Base-by-base conservation (phyloP, 2,113 vertebrate genomes). In the Cheirogaleus medius region DNA sequence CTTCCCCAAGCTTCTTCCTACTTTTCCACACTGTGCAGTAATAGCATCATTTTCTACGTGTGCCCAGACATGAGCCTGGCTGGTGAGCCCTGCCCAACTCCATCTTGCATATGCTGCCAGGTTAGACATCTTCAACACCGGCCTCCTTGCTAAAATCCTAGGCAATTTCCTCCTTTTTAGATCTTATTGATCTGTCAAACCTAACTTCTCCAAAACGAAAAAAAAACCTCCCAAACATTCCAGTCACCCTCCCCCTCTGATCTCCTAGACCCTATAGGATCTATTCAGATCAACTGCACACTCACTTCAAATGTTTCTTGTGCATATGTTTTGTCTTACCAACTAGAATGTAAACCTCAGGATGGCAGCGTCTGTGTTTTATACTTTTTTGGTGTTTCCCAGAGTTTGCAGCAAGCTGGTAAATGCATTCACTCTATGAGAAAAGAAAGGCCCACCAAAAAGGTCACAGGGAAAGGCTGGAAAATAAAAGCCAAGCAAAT, bases 21-120 rank as follows among this genome's bases (percentile, higher is more conserved):
- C 63, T 49, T n/a, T 20, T 15, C 32, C 60, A 32, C 39, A 82
- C 44, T 32, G 6, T 14, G 17, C 66, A 68, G 25, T 32, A 21
- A n/a, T 0, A 37, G n/a, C 1, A 34, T 74, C 49, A 8, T 76
- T 74, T 85, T 54, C 34, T 34, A 0, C 0, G 15, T 21, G 20
- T 49, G 6, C 54, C 27, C 18, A 23, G 0, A 32, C 5, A 3
- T 4, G 39, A 60, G 32, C 10, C 44, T 5, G 13, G 32, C 7
- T 1, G 21, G 15, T 9, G 49, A 91, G 6, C 8, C 60, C 27
- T 44, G 1, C 3, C 56, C 0, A 0, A 23, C 23, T 32, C 37
- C 21, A n/a, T 34, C 77, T 27, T 13, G 7, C 3, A 5, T 4
- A 8, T 15, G 5, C 11, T 60, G 11, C 13, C 81, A 74, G 21